Base-by-base conservation (phyloP, 2,888 invertebrate species). In the Scaptomyza caliginosa region DNA sequence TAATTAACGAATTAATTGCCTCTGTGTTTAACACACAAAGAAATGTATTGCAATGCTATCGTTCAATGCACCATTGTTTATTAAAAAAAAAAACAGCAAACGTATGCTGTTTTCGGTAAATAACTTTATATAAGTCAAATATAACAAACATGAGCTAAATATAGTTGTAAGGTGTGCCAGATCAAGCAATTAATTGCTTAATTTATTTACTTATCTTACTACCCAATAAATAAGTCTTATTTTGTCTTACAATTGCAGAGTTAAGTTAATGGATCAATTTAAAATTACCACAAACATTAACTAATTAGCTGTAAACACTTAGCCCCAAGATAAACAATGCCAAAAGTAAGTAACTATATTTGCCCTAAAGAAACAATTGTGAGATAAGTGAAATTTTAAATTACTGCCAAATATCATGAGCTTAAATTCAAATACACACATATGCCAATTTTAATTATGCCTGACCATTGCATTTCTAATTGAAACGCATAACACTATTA, bases 1-100 rank as follows among this genome's bases (percentile, higher is more conserved):
- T 87, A 88, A 86, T 86, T 83, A 88, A 81, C 74, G 70, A 72
- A 86, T 88, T 77, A 88, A 86, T 75, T 88, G 69, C 74, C 43
- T 48, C n/a, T 5, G 36, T 49, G 30, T 30, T 45, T 21, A 26
- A 30, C 17, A 46, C 46, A 45, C 16, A 51, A 26, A 34, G 6
- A 23, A 11, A 24, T 21, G 21, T 26, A 19, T 34, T 38, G 30
- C 50, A 57, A 43, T 45, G 7, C n/a, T 43, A 24, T 51, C 30
- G 30, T 32, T 52, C 8, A 16, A 36, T 36, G 23, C 23, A 26
- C 10, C 34, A 24, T 46, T 42, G 34, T 42, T 13, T 17, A 8
- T 40, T 13, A 13, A 45, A 19, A 6, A 32, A 13, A 32, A 0
- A 26, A 3, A 26, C n/a, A 24, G 8, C 8, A 24, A 30, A 30